Percentiles rank a stretch among this genome's conserved stretches.
phyloP scores from a whole-genome alignment of 2,888 invertebrate species.

The Dendrolimus houi region DNA sequence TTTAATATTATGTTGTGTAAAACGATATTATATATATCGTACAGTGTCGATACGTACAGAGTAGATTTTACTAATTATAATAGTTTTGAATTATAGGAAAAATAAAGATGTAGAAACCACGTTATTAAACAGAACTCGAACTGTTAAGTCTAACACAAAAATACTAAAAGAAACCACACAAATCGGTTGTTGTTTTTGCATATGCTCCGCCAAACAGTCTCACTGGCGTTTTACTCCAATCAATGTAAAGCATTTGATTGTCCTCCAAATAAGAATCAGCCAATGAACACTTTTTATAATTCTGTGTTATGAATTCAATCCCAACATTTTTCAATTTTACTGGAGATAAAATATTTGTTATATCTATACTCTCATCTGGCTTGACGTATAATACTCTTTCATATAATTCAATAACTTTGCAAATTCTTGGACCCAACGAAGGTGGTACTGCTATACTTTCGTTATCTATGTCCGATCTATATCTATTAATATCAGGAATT shows the following conservation, averaged over 20 bases:
- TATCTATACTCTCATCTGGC: conserved; percentile 50
- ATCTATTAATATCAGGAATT: conserved; percentile 53
- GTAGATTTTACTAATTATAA: too few species aligned
- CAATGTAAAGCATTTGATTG: conserved; percentile 61
- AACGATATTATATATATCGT: not conserved
- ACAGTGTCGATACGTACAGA: too few species aligned
- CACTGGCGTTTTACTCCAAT: conserved; percentile 81
- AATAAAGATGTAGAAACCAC: too few species aligned
- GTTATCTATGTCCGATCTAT: conserved; percentile 44
- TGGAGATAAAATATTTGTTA: conserved; percentile 48
- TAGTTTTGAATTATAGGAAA: too few species aligned
- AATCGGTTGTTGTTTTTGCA: conserved; percentile 73
- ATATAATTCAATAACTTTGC: conserved; percentile 49
- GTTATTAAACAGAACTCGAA: too few species aligned
- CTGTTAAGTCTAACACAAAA: not conserved
- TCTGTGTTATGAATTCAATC: conserved; percentile 50
- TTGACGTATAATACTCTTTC: conserved; percentile 50
- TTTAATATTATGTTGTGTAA: not conserved
- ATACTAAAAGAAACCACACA: conserved; percentile 74
- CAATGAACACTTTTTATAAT: conserved; percentile 56
- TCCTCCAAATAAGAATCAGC: conserved; percentile 37
- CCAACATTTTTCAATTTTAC: conserved; percentile 44
- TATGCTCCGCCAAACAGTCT: conserved; percentile 81
- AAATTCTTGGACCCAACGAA: conserved; percentile 39
- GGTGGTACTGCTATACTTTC: conserved; percentile 29